Evolutionary conservation across 2,113 vertebrate genomes (phyloP), one percentile per base, ranked within the genome.

Genomic region (Numida meleagris): DNA sequence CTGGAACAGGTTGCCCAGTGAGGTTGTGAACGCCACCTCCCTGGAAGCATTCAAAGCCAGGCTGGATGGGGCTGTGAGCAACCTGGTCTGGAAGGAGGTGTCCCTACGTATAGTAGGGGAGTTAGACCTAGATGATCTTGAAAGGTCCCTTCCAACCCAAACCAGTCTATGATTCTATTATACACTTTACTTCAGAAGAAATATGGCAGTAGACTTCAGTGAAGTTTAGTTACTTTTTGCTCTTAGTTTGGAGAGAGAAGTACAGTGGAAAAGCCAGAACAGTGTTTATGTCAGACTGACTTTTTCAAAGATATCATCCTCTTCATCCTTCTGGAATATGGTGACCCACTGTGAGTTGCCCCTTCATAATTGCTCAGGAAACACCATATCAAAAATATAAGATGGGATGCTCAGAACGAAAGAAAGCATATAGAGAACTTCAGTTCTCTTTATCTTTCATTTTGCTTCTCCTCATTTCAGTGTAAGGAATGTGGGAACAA

Each of bases 381-480:
- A 9, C 12, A 68, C 3, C 27, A 58, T 15, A 82, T 43, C 36
- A 36, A 2, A 80, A 20, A 36, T 29, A 53, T 53, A 53, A 53
- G 50, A 53, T 11, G 10, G 59, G 34, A 90, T 55, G 34, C n/a
- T 21, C 29, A 50, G 17, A 67, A 53, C 4, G 8, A 27, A 68
- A 81, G 31, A 23, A 90, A 57, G 27, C 14, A 38, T 4, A 46
- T 10, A 23, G 31, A 78, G 16, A 58, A 31, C 14, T 43, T 14
- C 13, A 38, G 10, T 6, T 2, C 3, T 12, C 36, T 63, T 45
- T 17, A 62, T 16, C 40, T 68, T 57, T 29, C 0, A 0, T 43
- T 82, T 43, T 58, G 6, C 29, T 19, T 25, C 59, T 80, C 27
- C 19, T 16, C 4, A 6, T 23, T 77, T 63, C 50, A 55, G 33